These are phyloP conservation scores for Atrina japonica DNA, from an alignment of 2,888 invertebrate species.

Conservation along the genomic window DNA sequence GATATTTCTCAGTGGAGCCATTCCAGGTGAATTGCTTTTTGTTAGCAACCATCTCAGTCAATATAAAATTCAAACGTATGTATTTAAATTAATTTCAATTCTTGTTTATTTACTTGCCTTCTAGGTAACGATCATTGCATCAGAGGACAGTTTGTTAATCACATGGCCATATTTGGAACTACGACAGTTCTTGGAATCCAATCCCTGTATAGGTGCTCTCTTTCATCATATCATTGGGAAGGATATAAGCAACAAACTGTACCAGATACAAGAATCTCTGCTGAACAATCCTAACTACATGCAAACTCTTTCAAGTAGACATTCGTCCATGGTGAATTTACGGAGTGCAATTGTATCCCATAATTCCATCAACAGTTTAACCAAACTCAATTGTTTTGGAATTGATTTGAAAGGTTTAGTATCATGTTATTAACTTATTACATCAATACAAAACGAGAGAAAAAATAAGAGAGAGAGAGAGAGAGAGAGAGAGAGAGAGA, in stretches of 20 bases:
- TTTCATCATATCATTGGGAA: constrained; percentile 90
- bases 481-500: constrained; percentile 9
- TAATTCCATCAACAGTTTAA: constrained; percentile 52
- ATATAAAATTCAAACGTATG: too few species aligned
- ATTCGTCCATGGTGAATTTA: constrained; percentile 70
- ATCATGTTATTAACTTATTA: too few species aligned
- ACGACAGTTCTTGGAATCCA: constrained; percentile 87
- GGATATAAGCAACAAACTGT: constrained; percentile 92
- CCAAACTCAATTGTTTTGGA: constrained; percentile 55
- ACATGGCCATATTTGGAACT: constrained; percentile 91
- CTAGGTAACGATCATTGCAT: constrained; percentile 90
- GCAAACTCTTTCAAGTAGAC: constrained; percentile 53
- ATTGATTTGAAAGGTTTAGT: constrained; percentile 54
- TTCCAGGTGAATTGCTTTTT: too few species aligned
- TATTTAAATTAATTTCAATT: too few species aligned
- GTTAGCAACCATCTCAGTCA: too few species aligned
- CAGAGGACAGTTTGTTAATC: constrained; percentile 88
- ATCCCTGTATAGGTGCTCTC: constrained; percentile 88
- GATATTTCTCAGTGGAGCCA: too few species aligned
- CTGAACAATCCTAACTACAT: constrained; percentile 61
- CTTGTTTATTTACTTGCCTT: too few species aligned
- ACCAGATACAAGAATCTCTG: constrained; percentile 80
- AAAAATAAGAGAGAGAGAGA: neutral
- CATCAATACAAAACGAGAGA: neutral
- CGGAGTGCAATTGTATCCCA: constrained; percentile 61